Conservation (phyloP, 2,888 invertebrate genomes). For the Celastrina argiolus region DNA sequence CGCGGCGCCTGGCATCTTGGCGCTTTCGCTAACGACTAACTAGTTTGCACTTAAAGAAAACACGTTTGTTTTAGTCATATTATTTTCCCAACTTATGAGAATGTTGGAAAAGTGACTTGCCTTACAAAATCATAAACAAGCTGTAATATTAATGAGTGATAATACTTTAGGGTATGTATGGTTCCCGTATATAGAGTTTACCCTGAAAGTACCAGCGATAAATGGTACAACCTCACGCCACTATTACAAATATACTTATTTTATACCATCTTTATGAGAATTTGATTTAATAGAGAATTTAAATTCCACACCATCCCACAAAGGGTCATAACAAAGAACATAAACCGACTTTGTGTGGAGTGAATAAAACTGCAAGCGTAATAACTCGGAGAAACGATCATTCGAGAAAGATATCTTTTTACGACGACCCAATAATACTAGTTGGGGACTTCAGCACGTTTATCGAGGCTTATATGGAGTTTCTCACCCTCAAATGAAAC, state of each 20-base stretch:
- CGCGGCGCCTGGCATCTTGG: neutral
- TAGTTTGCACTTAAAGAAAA: neutral
- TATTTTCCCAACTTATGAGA: too few species aligned
- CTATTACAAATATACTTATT: too few species aligned
- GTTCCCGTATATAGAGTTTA: too few species aligned
- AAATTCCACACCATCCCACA: neutral
- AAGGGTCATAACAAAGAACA: neutral
- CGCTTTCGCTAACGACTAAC: too few species aligned
- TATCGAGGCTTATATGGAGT: constrained; percentile 3
- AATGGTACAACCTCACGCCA: too few species aligned
- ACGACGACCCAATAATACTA: neutral
- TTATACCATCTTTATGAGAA: too few species aligned
- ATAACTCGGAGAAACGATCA: neutral
- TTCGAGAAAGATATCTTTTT: constrained; percentile 8
- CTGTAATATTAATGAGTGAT: too few species aligned
- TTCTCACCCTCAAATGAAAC: neutral
- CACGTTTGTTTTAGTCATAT: too few species aligned
- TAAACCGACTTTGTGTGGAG: neutral
- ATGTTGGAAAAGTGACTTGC: too few species aligned
- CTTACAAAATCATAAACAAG: too few species aligned
- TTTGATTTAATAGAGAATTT: neutral
- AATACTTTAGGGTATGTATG: too few species aligned
- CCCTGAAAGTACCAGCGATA: too few species aligned
- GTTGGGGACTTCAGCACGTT: constrained; percentile 14
- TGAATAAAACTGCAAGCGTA: constrained; percentile 7